Conservation (phyloP, 2,113 vertebrate species). For the Erinaceus europaeus region DNA sequence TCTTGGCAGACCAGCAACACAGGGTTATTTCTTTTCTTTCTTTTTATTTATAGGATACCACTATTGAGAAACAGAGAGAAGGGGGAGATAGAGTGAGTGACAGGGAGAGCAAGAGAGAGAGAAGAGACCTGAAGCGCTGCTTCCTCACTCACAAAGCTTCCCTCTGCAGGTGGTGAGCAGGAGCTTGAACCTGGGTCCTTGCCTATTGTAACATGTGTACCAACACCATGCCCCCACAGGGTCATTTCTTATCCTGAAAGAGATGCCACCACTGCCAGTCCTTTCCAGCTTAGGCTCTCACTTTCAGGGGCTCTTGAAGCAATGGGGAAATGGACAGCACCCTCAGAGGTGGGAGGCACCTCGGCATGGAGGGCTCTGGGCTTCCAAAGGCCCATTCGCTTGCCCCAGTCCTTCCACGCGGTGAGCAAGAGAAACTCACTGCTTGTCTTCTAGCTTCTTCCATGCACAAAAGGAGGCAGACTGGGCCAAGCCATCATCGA, state of each 20-base stretch:
- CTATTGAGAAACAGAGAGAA: too few relatives aligned
- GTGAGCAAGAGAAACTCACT: constrained; percentile 1
- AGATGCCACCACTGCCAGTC: neutral
- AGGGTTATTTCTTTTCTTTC: too few relatives aligned
- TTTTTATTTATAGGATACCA: too few relatives aligned
- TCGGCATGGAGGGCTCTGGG: neutral
- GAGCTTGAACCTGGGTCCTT: too few relatives aligned
- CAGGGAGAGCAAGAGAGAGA: too few relatives aligned
- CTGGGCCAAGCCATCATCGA: neutral
- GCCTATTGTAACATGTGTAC: too few relatives aligned
- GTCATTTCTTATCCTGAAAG: neutral
- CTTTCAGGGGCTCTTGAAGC: neutral
- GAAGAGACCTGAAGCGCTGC: too few relatives aligned
- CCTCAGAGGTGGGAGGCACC: neutral
- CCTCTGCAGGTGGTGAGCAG: too few relatives aligned
- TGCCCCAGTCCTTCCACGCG: too few relatives aligned
- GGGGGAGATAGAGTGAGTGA: too few relatives aligned
- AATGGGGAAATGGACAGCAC: neutral
- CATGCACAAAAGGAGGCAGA: neutral
- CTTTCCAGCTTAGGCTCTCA: neutral
- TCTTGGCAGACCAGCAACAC: too few relatives aligned
- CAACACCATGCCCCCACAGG: neutral
- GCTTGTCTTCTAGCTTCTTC: neutral
- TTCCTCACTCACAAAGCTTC: too few relatives aligned
- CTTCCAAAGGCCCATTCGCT: neutral